Evolutionary conservation across 2,113 vertebrate species (phyloP), one percentile per base, ranked within the genome.

Genomic region (Orientallactaga bullata): DNA sequence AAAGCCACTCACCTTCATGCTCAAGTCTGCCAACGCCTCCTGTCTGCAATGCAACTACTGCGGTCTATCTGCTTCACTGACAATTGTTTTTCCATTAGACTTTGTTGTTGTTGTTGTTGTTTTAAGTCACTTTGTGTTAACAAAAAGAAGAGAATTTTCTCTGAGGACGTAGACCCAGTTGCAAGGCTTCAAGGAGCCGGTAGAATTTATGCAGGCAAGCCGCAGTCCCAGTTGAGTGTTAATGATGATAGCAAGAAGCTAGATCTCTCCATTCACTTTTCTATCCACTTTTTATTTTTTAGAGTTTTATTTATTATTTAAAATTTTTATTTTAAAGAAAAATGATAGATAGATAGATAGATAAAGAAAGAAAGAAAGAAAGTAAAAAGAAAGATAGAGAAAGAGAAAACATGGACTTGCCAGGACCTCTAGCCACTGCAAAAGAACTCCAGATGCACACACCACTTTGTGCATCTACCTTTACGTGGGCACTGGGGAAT

Each of bases 91-190:
- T 69, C 89, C 71, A 39, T 69, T 37, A 86, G 89, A 94, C 94
- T 88, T 77, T 82, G 21, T n/a, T n/a, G n/a, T n/a, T n/a, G n/a
- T 35, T 79, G 51, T 5, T 55, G 58, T 82, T 88, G 86, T 95
- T 93, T 83, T 85, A 47, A 89, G 12, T 65, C 69, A 35, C 35
- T 87, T 42, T 20, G 61, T 55, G 91, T 87, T 77, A 74, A 91
- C 68, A 58, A 76, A 93, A 95, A 61, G 21, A 93, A 6, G 60
- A 42, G 20, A 84, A 26, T 89, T 95, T 91, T 96, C 77, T 91
- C 32, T 81, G 58, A n/a, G n/a, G 32, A 30, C 13, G 0, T 21
- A 2, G 42, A 66, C 39, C 17, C 42, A 0, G 0, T 0, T 3
- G 85, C 35, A 9, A 7, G 37, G 23, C 24, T 82, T 32, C 47